Conservation (phyloP, 2,113 vertebrate genomes). For the Natator depressus region DNA sequence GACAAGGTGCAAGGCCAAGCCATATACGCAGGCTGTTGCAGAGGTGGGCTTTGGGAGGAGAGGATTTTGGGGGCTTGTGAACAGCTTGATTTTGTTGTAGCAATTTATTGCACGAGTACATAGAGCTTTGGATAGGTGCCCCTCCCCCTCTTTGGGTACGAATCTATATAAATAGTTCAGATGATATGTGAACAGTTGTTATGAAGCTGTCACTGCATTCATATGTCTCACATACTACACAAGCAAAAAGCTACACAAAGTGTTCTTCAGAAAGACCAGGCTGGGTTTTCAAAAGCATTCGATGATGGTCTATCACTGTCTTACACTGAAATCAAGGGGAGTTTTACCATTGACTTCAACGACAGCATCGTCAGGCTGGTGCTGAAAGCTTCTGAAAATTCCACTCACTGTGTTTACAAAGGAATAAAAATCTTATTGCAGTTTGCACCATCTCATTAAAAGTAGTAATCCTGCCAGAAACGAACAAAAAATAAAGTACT, state of each 20-base stretch:
- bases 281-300: not conserved
- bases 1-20: not conserved
- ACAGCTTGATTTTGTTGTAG: not conserved
- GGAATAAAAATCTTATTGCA: not conserved
- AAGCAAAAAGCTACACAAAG: not conserved
- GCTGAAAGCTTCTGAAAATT: not conserved
- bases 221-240: not conserved
- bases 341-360: not conserved
- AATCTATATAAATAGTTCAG: not conserved
- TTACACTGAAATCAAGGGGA: not conserved
- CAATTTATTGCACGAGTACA: not conserved
- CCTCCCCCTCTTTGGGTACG: not conserved
- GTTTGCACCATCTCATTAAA: not conserved
- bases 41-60: not conserved
- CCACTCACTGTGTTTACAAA: not conserved
- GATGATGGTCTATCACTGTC: rapidly evolving
- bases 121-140: rapidly evolving
- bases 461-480: not conserved
- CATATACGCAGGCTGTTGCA: not conserved
- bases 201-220: not conserved
- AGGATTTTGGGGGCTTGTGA: not conserved
- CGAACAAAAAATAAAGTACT: not conserved
- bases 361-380: not conserved
- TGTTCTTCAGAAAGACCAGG: not conserved
- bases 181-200: no score